Percentiles rank a stretch among this genome's conserved stretches.
phyloP scores from a whole-genome alignment of 2,113 vertebrate species.

The Motacilla alba region DNA sequence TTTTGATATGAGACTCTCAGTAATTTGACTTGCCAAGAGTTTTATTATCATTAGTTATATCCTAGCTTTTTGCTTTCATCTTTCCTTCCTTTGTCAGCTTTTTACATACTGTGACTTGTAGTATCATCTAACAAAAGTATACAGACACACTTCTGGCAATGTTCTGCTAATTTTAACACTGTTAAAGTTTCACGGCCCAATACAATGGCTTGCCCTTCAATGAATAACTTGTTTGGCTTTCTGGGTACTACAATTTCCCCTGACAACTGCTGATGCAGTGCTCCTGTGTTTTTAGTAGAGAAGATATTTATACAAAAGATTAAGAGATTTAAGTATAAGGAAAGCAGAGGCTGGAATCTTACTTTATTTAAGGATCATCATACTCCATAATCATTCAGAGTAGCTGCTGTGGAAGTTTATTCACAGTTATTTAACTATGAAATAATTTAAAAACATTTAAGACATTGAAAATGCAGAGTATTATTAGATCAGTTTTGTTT shows the following conservation, averaged over 20 bases:
- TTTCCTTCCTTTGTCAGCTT: constrained; percentile 21
- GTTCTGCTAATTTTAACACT: background rate
- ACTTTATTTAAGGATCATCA: background rate
- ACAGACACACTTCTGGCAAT: background rate
- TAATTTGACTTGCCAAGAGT: constrained; percentile 38
- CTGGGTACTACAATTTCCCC: background rate
- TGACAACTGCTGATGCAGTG: background rate
- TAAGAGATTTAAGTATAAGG: background rate
- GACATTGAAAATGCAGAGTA: background rate
- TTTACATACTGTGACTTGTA: background rate
- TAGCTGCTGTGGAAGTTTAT: background rate
- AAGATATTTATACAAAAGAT: background rate
- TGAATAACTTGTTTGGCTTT: background rate
- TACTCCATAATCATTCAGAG: background rate
- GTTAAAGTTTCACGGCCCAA: background rate
- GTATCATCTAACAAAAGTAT: background rate
- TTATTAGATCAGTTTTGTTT: background rate
- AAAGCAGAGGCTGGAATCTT: background rate
- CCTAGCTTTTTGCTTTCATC: constrained; percentile 9
- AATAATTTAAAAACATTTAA: background rate
- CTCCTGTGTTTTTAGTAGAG: background rate
- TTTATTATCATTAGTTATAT: constrained; percentile 43
- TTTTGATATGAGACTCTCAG: constrained; percentile 29
- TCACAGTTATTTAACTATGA: background rate
- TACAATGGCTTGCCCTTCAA: background rate